Conservation (phyloP, 2,888 invertebrate species). For the Drosophila parthenogenetica region DNA sequence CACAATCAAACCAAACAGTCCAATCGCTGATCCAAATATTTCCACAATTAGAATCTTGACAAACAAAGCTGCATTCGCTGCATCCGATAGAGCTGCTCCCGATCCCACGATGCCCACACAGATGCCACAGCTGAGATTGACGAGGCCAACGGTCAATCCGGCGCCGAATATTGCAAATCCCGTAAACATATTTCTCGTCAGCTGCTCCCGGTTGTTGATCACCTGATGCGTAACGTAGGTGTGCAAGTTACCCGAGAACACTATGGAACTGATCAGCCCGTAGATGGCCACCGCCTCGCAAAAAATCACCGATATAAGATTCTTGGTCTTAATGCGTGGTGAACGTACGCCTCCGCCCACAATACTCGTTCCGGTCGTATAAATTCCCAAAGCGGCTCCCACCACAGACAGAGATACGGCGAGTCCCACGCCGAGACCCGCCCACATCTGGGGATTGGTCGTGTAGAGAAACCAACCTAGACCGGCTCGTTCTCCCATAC, state of each 20-base stretch:
- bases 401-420: constrained; percentile 98
- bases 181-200: constrained; percentile 90
- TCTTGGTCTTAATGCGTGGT: constrained; percentile 99
- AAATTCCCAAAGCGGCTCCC: constrained; percentile 98
- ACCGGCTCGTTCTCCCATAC: constrained; percentile 93
- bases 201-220: constrained; percentile 77
- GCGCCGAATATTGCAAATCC: constrained; percentile 98
- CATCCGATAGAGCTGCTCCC: constrained; percentile 98
- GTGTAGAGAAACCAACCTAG: constrained; percentile 95
- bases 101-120: constrained; percentile 99
- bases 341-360: constrained; percentile 99
- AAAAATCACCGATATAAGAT: constrained; percentile 99
- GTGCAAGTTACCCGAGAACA: constrained; percentile 93
- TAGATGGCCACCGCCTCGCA: constrained; percentile 99
- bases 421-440: constrained; percentile 95
- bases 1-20: constrained; percentile 98
- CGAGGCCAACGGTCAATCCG: constrained; percentile 96
- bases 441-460: constrained; percentile 98
- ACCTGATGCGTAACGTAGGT: constrained; percentile 75
- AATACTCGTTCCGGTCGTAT: constrained; percentile 97
- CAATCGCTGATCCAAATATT: constrained; percentile 99
- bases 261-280: constrained; percentile 99
- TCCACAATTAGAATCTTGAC: constrained; percentile 99
- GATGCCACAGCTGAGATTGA: constrained; percentile 95
- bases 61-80: constrained; percentile 97